phyloP scores from a whole-genome alignment of 2,113 vertebrate species.

The Geococcyx californianus region DNA sequence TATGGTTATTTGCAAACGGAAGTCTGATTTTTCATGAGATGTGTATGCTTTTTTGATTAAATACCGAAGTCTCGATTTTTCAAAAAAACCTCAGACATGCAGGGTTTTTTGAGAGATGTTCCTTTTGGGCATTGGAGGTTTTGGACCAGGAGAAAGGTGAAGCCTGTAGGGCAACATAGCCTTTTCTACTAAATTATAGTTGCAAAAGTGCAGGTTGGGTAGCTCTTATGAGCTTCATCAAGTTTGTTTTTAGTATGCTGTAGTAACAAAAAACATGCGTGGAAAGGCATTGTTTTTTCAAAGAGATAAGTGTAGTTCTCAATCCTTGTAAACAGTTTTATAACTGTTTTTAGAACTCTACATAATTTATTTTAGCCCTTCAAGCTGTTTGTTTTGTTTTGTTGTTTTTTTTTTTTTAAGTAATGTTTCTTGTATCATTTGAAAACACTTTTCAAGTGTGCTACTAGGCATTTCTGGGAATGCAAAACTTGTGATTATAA shows the following conservation, averaged over 20 bases:
- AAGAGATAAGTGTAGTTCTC: background rate
- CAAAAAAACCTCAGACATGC: background rate
- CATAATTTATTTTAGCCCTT: background rate
- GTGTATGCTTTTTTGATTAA: background rate
- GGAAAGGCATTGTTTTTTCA: background rate
- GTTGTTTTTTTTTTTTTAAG: background rate
- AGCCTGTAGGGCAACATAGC: background rate
- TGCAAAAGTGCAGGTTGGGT: background rate
- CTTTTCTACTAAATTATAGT: background rate
- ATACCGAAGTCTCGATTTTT: background rate
- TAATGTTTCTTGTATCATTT: background rate
- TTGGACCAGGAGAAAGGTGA: background rate
- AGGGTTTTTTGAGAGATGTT: background rate
- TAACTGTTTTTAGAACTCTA: background rate
- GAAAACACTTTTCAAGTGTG: background rate
- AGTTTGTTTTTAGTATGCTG: background rate
- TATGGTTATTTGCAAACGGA: background rate
- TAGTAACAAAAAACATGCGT: background rate
- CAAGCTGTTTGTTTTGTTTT: background rate
- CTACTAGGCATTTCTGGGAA: constrained; percentile 5
- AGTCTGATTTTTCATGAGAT: background rate
- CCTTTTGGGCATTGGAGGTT: background rate
- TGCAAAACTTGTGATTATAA: background rate
- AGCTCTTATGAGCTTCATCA: background rate
- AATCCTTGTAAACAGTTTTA: background rate